phyloP scores from a whole-genome alignment of 2,797 vertebrate genomes.

The Knipowitschia caucasica region DNA sequence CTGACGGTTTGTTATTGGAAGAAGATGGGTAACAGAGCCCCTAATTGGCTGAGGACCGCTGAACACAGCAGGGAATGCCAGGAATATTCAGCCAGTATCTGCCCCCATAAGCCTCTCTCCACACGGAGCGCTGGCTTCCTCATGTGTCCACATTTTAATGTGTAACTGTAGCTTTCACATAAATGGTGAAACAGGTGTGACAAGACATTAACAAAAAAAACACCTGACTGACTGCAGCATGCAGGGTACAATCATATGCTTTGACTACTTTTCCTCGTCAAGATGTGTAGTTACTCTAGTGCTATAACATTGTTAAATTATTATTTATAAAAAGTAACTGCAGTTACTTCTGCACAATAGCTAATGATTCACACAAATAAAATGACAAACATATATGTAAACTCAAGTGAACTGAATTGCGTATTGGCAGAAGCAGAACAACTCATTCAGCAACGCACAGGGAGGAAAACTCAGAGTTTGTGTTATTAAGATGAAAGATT shows the following conservation, averaged over 20 bases:
- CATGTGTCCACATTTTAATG: background rate
- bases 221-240: too few relatives aligned
- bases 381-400: too few relatives aligned
- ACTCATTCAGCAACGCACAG: constrained; percentile 40
- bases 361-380: background rate
- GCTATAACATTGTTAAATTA: background rate
- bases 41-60: constrained; percentile 58
- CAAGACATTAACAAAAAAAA: too few relatives aligned
- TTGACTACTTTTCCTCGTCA: too few relatives aligned
- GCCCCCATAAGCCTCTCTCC: constrained; percentile 8
- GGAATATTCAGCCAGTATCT: constrained; percentile 29
- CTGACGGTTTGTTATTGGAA: constrained; percentile 33
- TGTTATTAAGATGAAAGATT: constrained; percentile 36
- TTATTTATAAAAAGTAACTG: too few relatives aligned
- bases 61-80: constrained; percentile 40
- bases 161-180: too few relatives aligned
- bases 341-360: background rate
- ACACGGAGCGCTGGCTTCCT: constrained; percentile 1
- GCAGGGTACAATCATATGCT: too few relatives aligned
- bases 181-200: too few relatives aligned
- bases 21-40: constrained; percentile 36
- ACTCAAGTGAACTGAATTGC: too few relatives aligned
- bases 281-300: too few relatives aligned
- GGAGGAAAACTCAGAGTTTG: constrained; percentile 21
- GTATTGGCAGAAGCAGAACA: constrained; percentile 35